phyloP scores from a whole-genome alignment of 2,888 invertebrate genomes.

The Chydorus sphaericus region DNA sequence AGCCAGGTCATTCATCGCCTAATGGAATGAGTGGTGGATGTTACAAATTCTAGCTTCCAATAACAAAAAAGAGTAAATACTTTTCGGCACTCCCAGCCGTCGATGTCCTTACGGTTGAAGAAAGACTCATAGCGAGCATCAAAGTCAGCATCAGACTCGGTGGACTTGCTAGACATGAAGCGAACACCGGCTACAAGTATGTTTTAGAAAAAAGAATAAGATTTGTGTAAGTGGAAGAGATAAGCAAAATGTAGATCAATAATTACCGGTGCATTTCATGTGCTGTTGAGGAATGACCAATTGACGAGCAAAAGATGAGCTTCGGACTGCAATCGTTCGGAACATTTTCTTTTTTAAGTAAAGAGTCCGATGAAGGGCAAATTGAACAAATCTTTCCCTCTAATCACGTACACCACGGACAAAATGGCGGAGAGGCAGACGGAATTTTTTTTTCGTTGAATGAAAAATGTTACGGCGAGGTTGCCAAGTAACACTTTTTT shows the following conservation, averaged over 20 bases:
- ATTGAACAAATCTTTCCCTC: too few species aligned
- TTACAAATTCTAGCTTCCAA: background rate
- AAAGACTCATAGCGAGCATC: conserved; percentile 66
- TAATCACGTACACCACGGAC: too few species aligned
- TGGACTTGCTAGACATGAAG: conserved; percentile 22
- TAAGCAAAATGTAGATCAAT: background rate
- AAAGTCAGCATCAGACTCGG: conserved; percentile 70
- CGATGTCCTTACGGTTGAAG: conserved; percentile 75
- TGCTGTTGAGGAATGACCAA: conserved; percentile 3
- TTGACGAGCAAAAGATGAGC: background rate
- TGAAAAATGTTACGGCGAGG: too few species aligned
- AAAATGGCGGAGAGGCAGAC: too few species aligned
- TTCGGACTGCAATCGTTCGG: background rate
- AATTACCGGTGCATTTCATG: background rate
- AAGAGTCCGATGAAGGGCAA: too few species aligned
- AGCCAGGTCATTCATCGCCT: conserved; percentile 70
- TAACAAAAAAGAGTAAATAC: conserved; percentile 18
- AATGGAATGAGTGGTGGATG: conserved; percentile 16
- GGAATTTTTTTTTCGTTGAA: too few species aligned
- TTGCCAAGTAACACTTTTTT: too few species aligned
- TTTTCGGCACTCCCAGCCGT: conserved; percentile 87
- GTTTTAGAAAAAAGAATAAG: background rate
- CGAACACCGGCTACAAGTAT: conserved; percentile 19
- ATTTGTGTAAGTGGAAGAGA: background rate
- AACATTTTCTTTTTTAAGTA: background rate